Evolutionary conservation across 2,113 vertebrate genomes (phyloP), one percentile per base, ranked within the genome.

Genomic region (Sinocyclocheilus maitianheensis): DNA sequence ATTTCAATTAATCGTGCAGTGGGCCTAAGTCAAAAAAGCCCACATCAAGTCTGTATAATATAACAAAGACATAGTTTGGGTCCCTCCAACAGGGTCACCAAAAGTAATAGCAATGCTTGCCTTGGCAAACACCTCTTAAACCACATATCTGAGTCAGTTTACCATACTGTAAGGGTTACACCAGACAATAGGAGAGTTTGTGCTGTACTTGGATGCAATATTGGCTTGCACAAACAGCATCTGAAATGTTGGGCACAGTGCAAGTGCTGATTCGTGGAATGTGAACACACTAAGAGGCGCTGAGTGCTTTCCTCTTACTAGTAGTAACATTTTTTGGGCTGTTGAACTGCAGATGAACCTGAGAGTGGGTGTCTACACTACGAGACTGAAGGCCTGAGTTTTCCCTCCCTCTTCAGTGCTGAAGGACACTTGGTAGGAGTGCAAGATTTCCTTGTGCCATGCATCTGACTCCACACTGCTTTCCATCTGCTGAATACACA

Each of bases 371-470:
- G 80, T 82, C 80, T 81, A 11, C 40, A 30, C 79, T 67, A 48
- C 14, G 40, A 37, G 79, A 81, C 5, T 65, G 60, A 65, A 81
- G 30, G 60, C 37, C 63, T 72, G 81, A 69, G 60, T 24, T 69
- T 46, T 58, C 48, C 30, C 48, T 83, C 81, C 67, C 48, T 83
- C 67, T 83, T 24, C 20, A 53, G 71, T 37, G 51, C 67, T 72
- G 48, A 74, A 71, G 51, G 46, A 83, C 43, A 71, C 85, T 83
- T 84, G 20, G 85, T 3, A 13, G 74, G 20, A 87, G 87, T 87
- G 72, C 85, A 22, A 84, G 85, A 86, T 71, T 58, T 85, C 40
- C 24, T 24, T 4, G 79, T 81, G 62, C 60, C 79, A 67, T 67
- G 60, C 37, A 81, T 48, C 79, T 81, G 79, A 60, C 79, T 65